Evolutionary conservation across 2,113 vertebrate species (phyloP).

Genomic region (Carettochelys insculpta): DNA sequence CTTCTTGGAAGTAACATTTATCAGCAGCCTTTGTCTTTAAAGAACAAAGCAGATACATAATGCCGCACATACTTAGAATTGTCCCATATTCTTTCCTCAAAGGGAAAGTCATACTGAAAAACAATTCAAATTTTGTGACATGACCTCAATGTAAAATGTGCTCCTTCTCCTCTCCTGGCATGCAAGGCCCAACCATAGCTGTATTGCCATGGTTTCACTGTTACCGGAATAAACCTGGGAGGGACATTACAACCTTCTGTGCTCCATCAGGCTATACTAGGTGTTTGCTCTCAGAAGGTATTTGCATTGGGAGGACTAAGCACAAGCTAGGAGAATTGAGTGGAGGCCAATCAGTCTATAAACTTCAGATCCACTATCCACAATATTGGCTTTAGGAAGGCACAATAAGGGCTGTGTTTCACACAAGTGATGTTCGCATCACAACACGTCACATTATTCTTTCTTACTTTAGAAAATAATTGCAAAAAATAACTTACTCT

Average conservation of each 20-base stretch:
- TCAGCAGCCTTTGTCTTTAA: background rate
- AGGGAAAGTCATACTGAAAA: background rate
- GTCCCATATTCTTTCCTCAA: background rate
- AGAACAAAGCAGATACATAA: background rate
- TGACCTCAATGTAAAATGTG: background rate
- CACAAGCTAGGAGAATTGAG: background rate
- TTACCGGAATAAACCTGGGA: background rate
- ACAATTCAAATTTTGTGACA: background rate
- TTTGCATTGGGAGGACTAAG: background rate
- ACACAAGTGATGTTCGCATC: background rate
- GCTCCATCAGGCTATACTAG: background rate
- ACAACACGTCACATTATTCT: background rate
- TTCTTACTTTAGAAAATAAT: background rate
- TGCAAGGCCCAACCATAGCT: background rate
- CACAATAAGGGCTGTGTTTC: background rate
- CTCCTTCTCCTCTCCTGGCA: background rate
- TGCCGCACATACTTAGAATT: background rate
- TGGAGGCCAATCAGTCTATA: background rate
- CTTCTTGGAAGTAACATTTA: background rate
- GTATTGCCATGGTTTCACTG: background rate
- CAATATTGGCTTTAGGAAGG: background rate
- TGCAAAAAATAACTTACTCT: background rate
- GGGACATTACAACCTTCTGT: background rate
- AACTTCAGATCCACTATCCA: background rate
- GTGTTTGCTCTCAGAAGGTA: background rate